Percentiles rank a stretch among this genome's conserved stretches.
phyloP scores from a whole-genome alignment of 2,888 invertebrate species.

The Cataglyphis livida region DNA sequence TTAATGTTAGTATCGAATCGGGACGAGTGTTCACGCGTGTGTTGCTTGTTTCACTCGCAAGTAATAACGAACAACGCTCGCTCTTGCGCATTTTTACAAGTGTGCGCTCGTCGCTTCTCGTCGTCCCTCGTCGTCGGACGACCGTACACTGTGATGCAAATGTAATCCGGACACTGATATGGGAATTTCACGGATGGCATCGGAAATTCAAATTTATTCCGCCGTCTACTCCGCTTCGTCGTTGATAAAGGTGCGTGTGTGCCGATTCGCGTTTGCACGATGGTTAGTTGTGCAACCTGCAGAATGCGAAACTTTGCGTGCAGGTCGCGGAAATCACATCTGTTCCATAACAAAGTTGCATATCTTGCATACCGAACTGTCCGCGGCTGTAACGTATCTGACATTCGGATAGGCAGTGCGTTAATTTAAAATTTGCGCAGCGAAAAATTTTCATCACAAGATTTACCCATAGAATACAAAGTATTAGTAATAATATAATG shows the following conservation, averaged over 20 bases:
- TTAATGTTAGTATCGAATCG: constrained; percentile 47
- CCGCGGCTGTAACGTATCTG: constrained; percentile 26
- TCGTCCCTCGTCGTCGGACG: constrained; percentile 35
- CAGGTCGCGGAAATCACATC: constrained; percentile 52
- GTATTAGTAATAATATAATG: neutral
- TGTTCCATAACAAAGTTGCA: constrained; percentile 56
- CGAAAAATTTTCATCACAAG: neutral
- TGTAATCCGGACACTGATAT: constrained; percentile 65
- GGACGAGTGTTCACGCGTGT: neutral
- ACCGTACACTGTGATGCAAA: constrained; percentile 58
- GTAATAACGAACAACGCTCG: constrained; percentile 38
- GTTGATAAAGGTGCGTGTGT: constrained; percentile 51
- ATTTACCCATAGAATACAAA: neutral
- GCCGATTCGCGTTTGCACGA: neutral
- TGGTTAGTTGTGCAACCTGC: neutral
- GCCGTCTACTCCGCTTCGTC: constrained; percentile 56
- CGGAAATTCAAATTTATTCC: constrained; percentile 72
- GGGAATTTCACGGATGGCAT: constrained; percentile 66
- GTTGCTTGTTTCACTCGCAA: constrained; percentile 40
- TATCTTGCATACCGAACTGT: constrained; percentile 45
- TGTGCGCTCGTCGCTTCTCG: constrained; percentile 25
- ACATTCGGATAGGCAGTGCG: constrained; percentile 34
- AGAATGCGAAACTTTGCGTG: constrained; percentile 32
- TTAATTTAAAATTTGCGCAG: constrained; percentile 30
- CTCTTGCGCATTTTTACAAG: constrained; percentile 52